phyloP scores from a whole-genome alignment of 1,140 invertebrate species.

The Hypothenemus hampei region DNA sequence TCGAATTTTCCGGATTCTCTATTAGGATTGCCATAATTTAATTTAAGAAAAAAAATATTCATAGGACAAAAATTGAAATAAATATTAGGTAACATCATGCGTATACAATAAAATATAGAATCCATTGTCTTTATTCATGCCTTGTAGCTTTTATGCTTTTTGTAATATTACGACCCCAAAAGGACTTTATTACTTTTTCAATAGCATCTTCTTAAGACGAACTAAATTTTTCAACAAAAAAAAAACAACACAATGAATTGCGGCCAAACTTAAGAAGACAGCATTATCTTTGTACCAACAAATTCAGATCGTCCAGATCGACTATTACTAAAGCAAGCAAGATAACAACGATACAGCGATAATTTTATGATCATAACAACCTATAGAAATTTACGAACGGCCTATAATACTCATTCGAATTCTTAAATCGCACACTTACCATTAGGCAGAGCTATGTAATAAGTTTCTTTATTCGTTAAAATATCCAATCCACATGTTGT shows the following conservation, averaged over 20 bases:
- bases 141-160: too few relatives aligned
- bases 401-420: neutral
- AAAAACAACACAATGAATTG: too few relatives aligned
- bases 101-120: neutral
- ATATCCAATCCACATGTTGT: neutral
- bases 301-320: too few relatives aligned
- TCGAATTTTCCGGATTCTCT: neutral
- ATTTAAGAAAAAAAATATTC: neutral
- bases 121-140: too few relatives aligned
- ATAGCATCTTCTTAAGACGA: too few relatives aligned
- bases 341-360: neutral
- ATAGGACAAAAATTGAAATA: neutral
- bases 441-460: neutral
- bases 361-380: neutral
- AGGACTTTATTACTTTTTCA: too few relatives aligned
- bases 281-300: too few relatives aligned
- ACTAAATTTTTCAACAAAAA: too few relatives aligned
- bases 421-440: neutral
- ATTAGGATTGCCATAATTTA: neutral
- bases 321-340: too few relatives aligned
- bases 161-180: too few relatives aligned
- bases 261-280: too few relatives aligned
- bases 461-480: constrained; percentile 4
- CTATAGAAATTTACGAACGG: neutral
- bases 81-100: neutral